These are phyloP conservation scores for Rhinoptilus africanus DNA, from an alignment of 2,113 vertebrate genomes.

Conservation along the genomic window DNA sequence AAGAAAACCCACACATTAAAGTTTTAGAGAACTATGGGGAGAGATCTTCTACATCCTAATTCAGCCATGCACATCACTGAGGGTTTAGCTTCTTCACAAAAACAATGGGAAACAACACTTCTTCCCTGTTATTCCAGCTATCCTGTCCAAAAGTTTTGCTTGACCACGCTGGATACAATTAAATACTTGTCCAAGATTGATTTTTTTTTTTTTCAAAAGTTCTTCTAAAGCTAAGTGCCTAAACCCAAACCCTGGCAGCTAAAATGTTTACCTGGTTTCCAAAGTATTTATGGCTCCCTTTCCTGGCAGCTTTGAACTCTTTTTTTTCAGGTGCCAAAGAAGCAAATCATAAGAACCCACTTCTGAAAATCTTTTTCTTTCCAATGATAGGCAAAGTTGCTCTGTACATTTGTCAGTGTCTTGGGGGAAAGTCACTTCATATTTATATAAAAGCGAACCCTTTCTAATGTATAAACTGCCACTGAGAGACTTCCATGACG, in stretches of 20 bases:
- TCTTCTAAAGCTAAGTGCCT: neutral
- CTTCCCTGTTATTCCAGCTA: neutral
- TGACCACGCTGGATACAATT: neutral
- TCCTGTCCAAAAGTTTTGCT: neutral
- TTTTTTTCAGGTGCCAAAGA: neutral
- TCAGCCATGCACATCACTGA: fast-evolving
- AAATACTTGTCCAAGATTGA: neutral
- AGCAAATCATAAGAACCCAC: neutral
- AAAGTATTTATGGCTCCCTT: neutral
- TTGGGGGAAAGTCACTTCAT: neutral
- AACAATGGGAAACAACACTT: neutral
- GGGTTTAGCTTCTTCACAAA: neutral
- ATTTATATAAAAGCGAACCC: fast-evolving
- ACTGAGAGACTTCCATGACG: neutral
- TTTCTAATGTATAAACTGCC: neutral
- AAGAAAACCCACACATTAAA: neutral
- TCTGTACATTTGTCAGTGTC: neutral
- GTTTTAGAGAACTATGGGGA: neutral
- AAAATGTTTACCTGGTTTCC: neutral
- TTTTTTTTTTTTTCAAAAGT: neutral
- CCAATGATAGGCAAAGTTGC: neutral
- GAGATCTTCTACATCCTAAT: neutral
- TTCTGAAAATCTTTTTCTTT: neutral
- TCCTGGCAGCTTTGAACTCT: neutral
- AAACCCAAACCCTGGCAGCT: neutral